Conservation (phyloP, 2,113 vertebrate species). For the Proteles cristata region DNA sequence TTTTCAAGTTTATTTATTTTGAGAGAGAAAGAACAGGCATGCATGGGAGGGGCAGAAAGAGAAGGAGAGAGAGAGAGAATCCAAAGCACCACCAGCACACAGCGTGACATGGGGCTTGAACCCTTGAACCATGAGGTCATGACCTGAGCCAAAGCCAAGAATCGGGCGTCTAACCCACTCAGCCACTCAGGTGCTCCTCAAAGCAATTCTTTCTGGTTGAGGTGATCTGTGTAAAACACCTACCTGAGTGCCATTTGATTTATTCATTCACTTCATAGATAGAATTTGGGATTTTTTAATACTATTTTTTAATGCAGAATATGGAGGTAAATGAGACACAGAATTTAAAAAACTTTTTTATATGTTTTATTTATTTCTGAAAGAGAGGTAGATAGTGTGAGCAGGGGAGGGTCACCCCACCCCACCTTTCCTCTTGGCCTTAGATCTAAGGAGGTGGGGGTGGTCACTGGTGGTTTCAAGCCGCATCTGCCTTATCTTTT, state of each 20-base stretch:
- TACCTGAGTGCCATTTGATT: not conserved
- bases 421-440: not conserved
- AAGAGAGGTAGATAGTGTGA: too few species aligned
- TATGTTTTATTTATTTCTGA: too few species aligned
- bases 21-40: too few species aligned
- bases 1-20: too few species aligned
- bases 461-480: not conserved
- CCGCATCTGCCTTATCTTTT: not conserved
- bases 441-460: not conserved
- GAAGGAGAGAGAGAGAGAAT: too few species aligned
- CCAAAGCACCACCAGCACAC: too few species aligned
- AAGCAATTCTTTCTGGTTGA: not conserved
- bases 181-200: not conserved
- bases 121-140: too few species aligned
- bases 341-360: not conserved
- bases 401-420: not conserved
- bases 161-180: too few species aligned
- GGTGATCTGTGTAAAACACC: not conserved
- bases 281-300: not conserved
- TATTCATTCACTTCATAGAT: not conserved
- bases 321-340: not conserved
- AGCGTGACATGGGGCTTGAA: too few species aligned
- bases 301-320: not conserved
- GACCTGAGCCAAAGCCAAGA: too few species aligned
- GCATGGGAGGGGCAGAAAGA: too few species aligned